Base-by-base conservation (phyloP, 2,888 invertebrate species). In the Lepidonotus clava region DNA sequence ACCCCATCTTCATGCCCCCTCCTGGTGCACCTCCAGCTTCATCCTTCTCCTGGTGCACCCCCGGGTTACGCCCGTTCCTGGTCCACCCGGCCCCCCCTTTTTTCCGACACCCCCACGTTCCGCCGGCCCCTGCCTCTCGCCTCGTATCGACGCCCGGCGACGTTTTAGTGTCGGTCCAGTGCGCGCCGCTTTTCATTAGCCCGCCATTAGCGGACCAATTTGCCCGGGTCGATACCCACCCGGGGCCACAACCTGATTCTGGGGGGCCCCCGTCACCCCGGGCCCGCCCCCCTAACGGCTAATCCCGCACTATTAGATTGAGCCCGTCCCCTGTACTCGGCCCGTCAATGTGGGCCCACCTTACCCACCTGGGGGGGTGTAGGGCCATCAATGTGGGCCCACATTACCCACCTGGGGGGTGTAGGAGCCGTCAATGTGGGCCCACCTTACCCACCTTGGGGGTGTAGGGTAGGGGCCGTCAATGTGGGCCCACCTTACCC, bases 131-230 rank as follows among this genome's bases (percentile, higher is more conserved):
- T 28, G 28, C 61, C 61, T 5, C 28, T 32, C 61, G 5, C 61
- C 28, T 24, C 24, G 61, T n/a, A 61, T 32, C 0, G n/a, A 61
- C n/a, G 28, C 61, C 28, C n/a, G 61, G 61, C 61, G 28, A 24
- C 61, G 24, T 61, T 61, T 61, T n/a, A n/a, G 61, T 32, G 61
- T 61, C 61, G 61, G 61, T 61, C 61, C 61, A 61, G 61, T 61
- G 61, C 28, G 11, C 61, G 53, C 61, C 28, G 61, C 61, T 61
- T 61, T 61, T 61, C 61, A 61, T 61, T 61, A 61, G 61, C 24
- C 61, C 61, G 5, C 61, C 61, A 61, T 61, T 61, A 61, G 61
- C 61, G 61, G 14, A 61, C 28, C 61, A 61, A 61, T 61, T 61
- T 61, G 61, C 24, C n/a, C 28, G n/a, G 61, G 28, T 61, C 61